Evolutionary conservation across 1,140 invertebrate genomes (phyloP), one percentile per base, ranked within the genome.

Genomic region (Pemphigus obesinymphae): DNA sequence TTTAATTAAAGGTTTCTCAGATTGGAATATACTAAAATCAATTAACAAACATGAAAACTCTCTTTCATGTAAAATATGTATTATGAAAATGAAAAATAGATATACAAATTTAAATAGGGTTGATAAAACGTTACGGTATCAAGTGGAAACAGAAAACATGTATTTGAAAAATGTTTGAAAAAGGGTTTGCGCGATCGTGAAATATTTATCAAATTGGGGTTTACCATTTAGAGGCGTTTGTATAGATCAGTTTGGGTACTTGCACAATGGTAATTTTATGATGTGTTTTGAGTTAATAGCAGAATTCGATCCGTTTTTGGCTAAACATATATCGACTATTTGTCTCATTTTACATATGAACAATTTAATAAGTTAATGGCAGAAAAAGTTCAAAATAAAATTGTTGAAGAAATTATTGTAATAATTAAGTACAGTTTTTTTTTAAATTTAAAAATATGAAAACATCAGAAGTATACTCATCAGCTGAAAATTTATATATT

Each of bases 231-330:
- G 75, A 61, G 76, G 37, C 20, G 17, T 40, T 2, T n/a, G 43
- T 80, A 48, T 61, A 23, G 11, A 80, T n/a, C n/a, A n/a, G 3
- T 43, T 63, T 80, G 63, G 63, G 2, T 70, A 43, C 1, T 26
- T 61, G 7, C 63, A 66, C 17, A 82, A 82, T 43, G 78, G 58
- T 13, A 82, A 82, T 82, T 86, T 82, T 80, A 43, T 85, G n/a
- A n/a, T 23, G 84, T 83, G 83, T 61, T 82, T 87, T 48, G 85
- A 87, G 83, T 75, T 87, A 34, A 83, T 86, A 37, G 84, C 85
- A 13, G 82, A 86, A 84, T 86, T 86, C 83, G 85, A 87, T 84
- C 84, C 85, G 40, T 87, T 87, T 83, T 84, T 87, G 78, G 84
- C 82, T 13, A 75, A 84, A 66, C 86, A 87, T 82, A 85, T 87